Conservation (phyloP, 2,797 vertebrate species). For the Nothura maculosa region DNA sequence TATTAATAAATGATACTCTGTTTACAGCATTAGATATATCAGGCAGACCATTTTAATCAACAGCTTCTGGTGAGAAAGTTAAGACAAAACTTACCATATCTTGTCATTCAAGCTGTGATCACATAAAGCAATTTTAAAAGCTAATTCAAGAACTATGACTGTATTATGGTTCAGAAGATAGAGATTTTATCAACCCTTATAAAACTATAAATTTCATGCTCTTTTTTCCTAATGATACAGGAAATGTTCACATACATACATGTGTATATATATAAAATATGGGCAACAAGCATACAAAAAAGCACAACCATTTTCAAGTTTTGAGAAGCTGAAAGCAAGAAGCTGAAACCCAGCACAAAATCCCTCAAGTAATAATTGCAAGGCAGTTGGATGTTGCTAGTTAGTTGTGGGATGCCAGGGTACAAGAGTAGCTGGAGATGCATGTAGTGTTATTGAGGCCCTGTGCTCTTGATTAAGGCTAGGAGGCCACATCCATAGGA, state of each 20-base stretch:
- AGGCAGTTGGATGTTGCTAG: background rate
- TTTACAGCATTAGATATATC: background rate
- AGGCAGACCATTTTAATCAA: background rate
- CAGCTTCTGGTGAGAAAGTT: background rate
- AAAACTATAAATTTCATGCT: background rate
- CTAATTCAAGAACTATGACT: background rate
- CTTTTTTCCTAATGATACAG: background rate
- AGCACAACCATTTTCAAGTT: background rate
- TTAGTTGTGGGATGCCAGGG: too few relatives aligned
- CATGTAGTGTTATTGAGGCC: fast-evolving
- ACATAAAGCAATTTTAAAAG: background rate
- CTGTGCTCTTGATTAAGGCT: background rate
- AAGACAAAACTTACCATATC: background rate
- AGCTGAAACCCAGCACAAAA: background rate
- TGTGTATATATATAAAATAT: background rate
- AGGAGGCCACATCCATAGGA: background rate
- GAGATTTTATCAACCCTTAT: background rate
- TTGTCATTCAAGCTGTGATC: background rate
- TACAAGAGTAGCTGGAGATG: background rate
- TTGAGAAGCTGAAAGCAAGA: background rate
- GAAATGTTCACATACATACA: background rate
- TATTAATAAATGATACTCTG: background rate
- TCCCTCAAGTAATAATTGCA: background rate
- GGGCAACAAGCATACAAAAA: background rate
- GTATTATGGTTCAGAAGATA: background rate